phyloP scores from a whole-genome alignment of 2,888 invertebrate species.

The Rhyacophila evoluta region DNA sequence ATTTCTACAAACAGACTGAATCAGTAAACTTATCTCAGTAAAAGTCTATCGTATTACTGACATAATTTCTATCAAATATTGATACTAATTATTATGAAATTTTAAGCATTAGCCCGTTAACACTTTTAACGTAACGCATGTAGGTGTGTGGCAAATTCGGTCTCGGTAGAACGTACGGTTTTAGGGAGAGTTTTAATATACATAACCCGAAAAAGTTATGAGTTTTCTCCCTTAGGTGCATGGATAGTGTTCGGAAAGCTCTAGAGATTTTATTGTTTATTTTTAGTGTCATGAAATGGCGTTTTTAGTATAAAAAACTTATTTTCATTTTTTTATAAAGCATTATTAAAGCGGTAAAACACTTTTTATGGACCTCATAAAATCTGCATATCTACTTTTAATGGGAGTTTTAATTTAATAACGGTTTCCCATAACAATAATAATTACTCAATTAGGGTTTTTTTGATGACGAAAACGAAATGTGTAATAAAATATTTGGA shows the following conservation, averaged over 20 bases:
- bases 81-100: too few species aligned
- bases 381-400: constrained; percentile 19
- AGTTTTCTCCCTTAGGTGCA: constrained; percentile 10
- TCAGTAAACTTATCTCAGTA: too few species aligned
- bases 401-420: constrained; percentile 18
- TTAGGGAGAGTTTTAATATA: constrained; percentile 22
- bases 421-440: constrained; percentile 18
- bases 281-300: constrained; percentile 9
- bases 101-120: too few species aligned
- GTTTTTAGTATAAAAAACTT: not conserved
- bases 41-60: too few species aligned
- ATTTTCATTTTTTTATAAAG: constrained; percentile 7
- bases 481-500: not conserved
- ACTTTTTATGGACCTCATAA: constrained; percentile 10
- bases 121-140: too few species aligned
- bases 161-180: not conserved
- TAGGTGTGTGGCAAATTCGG: not conserved
- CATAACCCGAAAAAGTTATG: constrained; percentile 23
- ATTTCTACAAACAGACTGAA: too few species aligned
- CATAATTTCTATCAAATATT: too few species aligned
- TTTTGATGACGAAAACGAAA: not conserved
- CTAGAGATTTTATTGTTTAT: constrained; percentile 19
- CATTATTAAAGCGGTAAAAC: constrained; percentile 14
- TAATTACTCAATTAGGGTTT: constrained; percentile 15
- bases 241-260: constrained; percentile 13